Conservation (phyloP, 2,113 vertebrate species). For the Leptodactylus fuscus region DNA sequence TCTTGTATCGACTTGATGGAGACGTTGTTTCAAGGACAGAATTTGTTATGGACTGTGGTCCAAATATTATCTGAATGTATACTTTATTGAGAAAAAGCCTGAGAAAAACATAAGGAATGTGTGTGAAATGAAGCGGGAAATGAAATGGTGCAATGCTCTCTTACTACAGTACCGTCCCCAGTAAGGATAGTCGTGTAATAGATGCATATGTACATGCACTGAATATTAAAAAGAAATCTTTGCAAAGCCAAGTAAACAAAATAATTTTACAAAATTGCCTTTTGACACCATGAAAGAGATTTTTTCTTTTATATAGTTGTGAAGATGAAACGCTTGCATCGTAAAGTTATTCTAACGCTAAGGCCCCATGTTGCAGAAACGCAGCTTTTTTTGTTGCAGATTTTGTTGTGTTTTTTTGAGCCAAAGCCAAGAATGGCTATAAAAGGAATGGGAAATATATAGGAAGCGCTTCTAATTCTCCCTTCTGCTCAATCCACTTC, state of each 20-base stretch:
- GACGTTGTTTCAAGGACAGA: slow-evolving; percentile 12
- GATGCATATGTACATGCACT: background rate
- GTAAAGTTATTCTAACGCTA: too few relatives aligned
- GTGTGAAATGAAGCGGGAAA: slow-evolving; percentile 11
- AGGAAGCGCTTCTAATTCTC: too few relatives aligned
- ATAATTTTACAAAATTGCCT: background rate
- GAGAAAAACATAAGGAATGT: slow-evolving; percentile 33
- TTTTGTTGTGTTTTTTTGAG: too few relatives aligned
- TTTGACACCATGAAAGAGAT: too few relatives aligned
- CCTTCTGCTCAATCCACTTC: too few relatives aligned
- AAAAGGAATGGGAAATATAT: too few relatives aligned
- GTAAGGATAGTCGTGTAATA: background rate
- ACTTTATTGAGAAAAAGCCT: slow-evolving; percentile 9
- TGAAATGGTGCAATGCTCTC: background rate
- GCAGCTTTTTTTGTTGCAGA: too few relatives aligned
- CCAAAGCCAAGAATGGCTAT: too few relatives aligned
- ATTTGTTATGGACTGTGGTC: slow-evolving; percentile 1
- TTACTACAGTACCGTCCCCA: background rate
- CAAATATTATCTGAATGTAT: slow-evolving; percentile 2
- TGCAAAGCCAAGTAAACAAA: background rate
- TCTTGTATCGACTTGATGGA: background rate
- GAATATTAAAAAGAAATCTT: background rate
- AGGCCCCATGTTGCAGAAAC: too few relatives aligned
- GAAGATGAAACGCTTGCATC: too few relatives aligned
- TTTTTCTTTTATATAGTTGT: too few relatives aligned